These are phyloP conservation scores for Sinocyclocheilus anophthalmus DNA, from an alignment of 2,113 vertebrate genomes.

Conservation along the genomic window DNA sequence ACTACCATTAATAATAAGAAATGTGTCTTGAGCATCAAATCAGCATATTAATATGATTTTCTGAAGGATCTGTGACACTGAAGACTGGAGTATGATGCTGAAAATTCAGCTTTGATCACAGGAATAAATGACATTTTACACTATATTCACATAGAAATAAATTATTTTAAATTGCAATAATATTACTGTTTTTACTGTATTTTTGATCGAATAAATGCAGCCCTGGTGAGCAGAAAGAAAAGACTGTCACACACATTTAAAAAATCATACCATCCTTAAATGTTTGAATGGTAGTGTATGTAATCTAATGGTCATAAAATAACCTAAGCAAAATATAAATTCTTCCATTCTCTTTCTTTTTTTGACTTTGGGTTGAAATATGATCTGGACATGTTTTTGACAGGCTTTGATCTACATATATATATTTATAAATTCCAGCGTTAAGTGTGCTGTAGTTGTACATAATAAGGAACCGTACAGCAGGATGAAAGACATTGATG, in stretches of 20 bases:
- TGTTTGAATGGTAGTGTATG: background rate
- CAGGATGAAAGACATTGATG: slow-evolving; percentile 98
- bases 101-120: background rate
- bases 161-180: background rate
- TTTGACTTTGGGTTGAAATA: background rate
- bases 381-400: background rate
- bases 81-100: background rate
- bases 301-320: background rate
- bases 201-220: background rate
- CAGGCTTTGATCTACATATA: background rate
- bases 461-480: slow-evolving; percentile 76
- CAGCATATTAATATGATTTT: too few species aligned
- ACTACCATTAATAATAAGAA: background rate
- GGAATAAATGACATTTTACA: background rate
- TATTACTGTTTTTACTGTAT: background rate
- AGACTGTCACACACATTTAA: too few species aligned
- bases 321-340: background rate
- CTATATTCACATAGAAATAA: background rate
- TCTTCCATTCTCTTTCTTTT: too few species aligned
- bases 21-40: too few species aligned
- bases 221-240: too few species aligned
- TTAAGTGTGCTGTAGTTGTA: slow-evolving; percentile 21
- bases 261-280: background rate
- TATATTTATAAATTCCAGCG: too few species aligned
- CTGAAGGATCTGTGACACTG: too few species aligned